Evolutionary conservation across 37 sponge, comb jelly and placozoan species (phyloP).

Genomic region (Spongilla lacustris): DNA sequence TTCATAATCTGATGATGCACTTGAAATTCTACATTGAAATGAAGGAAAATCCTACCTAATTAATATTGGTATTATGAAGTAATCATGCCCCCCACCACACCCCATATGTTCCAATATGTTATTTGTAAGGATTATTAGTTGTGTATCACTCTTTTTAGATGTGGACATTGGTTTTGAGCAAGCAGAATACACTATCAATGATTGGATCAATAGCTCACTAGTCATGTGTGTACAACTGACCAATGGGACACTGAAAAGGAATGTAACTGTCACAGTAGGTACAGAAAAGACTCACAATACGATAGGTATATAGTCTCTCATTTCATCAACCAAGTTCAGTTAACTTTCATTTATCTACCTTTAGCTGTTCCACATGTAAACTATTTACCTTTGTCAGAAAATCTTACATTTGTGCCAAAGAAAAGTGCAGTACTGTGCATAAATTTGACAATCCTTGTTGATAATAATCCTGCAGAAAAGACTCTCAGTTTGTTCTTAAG

Average conservation of each 20-base stretch:
- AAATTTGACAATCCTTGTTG: background rate
- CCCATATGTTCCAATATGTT: no score
- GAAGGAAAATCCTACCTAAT: no score
- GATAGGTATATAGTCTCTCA: background rate
- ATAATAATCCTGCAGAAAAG: background rate
- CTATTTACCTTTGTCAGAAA: background rate
- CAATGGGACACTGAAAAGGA: background rate
- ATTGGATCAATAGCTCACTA: background rate
- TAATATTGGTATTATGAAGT: no score
- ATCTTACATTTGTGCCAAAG: background rate
- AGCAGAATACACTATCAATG: background rate
- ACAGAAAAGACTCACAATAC: background rate
- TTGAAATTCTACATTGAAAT: no score
- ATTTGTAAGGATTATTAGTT: no score
- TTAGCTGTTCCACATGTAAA: background rate
- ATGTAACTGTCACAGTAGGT: background rate
- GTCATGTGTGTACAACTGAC: background rate
- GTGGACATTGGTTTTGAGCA: background rate
- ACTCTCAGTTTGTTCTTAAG: background rate
- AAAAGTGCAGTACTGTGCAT: background rate
- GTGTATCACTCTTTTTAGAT: background rate
- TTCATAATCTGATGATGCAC: no score
- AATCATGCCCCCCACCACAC: no score
- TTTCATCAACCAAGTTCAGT: background rate
- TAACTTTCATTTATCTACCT: background rate